Evolutionary conservation across 1,140 invertebrate species (phyloP).

Genomic region (Mercenaria mercenaria): DNA sequence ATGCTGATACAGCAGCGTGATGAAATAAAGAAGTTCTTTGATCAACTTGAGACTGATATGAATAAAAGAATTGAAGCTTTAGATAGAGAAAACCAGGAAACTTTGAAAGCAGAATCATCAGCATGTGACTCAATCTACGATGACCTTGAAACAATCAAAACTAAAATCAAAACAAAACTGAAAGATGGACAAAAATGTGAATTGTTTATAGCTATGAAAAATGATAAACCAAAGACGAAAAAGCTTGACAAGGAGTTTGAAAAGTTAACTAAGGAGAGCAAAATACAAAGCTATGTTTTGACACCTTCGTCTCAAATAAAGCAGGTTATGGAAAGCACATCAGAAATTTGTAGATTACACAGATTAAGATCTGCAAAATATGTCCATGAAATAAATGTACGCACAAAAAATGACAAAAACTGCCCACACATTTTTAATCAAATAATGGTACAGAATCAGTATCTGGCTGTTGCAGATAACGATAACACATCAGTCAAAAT

Average conservation of each 20-base stretch:
- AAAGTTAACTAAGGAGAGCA: not conserved
- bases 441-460: no score
- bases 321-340: not conserved
- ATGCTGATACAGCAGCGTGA: not conserved
- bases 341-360: no score
- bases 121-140: not conserved
- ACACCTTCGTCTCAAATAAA: not conserved
- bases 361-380: no score
- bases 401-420: no score
- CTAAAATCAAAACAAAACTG: not conserved
- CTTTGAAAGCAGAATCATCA: not conserved
- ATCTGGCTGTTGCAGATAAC: no score
- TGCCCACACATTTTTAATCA: no score
- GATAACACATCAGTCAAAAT: no score
- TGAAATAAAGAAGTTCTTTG: not conserved
- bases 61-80: not conserved
- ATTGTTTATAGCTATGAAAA: not conserved
- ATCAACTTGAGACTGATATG: not conserved
- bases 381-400: no score
- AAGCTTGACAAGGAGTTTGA: not conserved
- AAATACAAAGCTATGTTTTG: not conserved
- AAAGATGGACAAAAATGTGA: not conserved
- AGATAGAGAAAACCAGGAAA: not conserved
- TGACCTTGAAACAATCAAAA: not conserved
- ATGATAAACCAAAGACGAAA: not conserved